Base-by-base conservation (phyloP, 1,140 invertebrate species). In the Bombus breviceps region DNA sequence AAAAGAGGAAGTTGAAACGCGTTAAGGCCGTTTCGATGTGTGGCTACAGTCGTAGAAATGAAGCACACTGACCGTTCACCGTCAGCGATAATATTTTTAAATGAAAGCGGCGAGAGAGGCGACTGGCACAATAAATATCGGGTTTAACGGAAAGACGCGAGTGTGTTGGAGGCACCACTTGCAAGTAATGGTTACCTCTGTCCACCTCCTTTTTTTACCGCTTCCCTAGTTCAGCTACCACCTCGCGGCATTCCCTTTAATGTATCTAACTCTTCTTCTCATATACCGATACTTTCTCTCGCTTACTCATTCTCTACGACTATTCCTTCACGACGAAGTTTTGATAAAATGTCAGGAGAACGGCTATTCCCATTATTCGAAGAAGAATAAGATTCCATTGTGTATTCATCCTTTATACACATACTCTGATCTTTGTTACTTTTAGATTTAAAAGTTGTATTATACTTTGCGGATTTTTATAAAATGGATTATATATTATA, bases 41-140 rank as follows among this genome's bases (percentile, higher is more conserved):
- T 79, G 82, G 80, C 77, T 72, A 77, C 80, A 77, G 66, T 84
- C 73, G 90, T 76, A 86, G 83, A 87, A 86, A 89, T 83, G 91
- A 86, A 88, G 88, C 37, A 34, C 39, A 22, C 81, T 76, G 86
- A 77, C 82, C 73, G 41, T 74, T 76, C 83, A 73, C 82, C 83
- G 90, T 92, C 91, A 92, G 92, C 89, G 92, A 91, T 92, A 92
- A 92, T 92, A 93, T 90, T 92, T 88, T 92, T 92, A 92, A 92
- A 92, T 92, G 90, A 91, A 92, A 93, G 78, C 77, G 69, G 39
- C 71, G n/a, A 74, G 66, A 68, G 75, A 53, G 68, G 79, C 86
- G 75, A 73, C 77, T 39, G 77, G 83, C 85, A 87, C 88, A 92
- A 93, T 93, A 93, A 93, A 93, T 93, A 93, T 93, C 88, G 88